phyloP scores from a whole-genome alignment of 2,888 invertebrate species.

The Meandrusa payeni region DNA sequence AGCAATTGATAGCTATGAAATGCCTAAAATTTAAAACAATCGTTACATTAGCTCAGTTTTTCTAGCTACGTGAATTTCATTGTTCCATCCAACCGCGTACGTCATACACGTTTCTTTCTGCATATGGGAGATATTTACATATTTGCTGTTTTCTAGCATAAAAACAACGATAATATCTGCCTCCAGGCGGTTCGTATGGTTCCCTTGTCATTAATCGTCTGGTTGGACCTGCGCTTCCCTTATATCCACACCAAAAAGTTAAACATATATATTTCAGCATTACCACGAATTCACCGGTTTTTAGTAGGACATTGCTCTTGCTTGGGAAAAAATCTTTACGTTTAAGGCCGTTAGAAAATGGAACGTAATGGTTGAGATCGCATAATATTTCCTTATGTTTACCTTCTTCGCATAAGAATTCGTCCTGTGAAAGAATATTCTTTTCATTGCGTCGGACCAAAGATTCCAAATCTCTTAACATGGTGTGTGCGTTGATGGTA shows the following conservation, averaged over 20 bases:
- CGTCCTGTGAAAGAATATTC: constrained; percentile 59
- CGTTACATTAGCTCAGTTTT: too few relatives aligned
- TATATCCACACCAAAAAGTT: constrained; percentile 58
- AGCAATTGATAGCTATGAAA: too few relatives aligned
- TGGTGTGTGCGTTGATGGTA: constrained; percentile 41
- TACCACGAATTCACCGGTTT: constrained; percentile 44
- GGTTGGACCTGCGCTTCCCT: constrained; percentile 38
- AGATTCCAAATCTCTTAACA: constrained; percentile 55
- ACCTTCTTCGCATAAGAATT: constrained; percentile 63
- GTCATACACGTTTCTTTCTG: constrained; percentile 35
- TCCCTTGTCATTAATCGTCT: constrained; percentile 33
- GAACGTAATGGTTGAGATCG: constrained; percentile 55
- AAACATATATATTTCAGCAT: constrained; percentile 47
- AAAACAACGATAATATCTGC: constrained; percentile 57
- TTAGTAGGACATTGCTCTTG: constrained; percentile 49
- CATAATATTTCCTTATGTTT: constrained; percentile 45
- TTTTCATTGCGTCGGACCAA: constrained; percentile 53
- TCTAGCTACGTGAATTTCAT: too few relatives aligned
- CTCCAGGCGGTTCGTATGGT: constrained; percentile 51
- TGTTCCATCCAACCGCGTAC: constrained; percentile 39
- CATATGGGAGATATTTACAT: constrained; percentile 44
- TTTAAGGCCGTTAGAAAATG: constrained; percentile 46
- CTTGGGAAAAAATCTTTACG: constrained; percentile 42
- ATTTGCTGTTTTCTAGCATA: constrained; percentile 63
- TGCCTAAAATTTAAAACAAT: too few relatives aligned